Conservation (phyloP, 2,888 invertebrate species). For the Chloroclystis v-ata region DNA sequence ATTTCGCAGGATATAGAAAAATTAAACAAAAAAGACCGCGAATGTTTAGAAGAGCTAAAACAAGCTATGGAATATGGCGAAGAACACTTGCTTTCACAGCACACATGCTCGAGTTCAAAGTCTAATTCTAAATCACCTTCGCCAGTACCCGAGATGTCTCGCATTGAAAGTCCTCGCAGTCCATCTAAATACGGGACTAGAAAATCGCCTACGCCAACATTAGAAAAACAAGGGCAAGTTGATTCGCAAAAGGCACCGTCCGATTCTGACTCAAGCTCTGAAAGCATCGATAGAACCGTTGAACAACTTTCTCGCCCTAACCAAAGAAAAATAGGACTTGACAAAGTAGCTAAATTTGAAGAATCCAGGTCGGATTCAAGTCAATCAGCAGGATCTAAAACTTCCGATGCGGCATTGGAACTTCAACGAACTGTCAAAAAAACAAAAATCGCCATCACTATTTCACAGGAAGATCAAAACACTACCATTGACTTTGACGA, state of each 20-base stretch:
- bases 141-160: constrained; percentile 58
- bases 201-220: constrained; percentile 78
- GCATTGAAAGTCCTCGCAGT: constrained; percentile 69
- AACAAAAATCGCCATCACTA: constrained; percentile 74
- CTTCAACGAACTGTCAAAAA: constrained; percentile 71
- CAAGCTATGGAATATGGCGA: constrained; percentile 77
- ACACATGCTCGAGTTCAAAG: constrained; percentile 67
- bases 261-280: constrained; percentile 79
- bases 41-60: constrained; percentile 79
- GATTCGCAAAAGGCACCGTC: constrained; percentile 76
- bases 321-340: constrained; percentile 63
- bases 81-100: constrained; percentile 66
- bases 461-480: constrained; percentile 75
- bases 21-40: constrained; percentile 81
- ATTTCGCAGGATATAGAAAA: constrained; percentile 85
- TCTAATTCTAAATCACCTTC: constrained; percentile 68
- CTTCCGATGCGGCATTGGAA: constrained; percentile 67
- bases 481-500: constrained; percentile 75
- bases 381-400: constrained; percentile 75
- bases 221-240: constrained; percentile 80
- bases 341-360: constrained; percentile 70
- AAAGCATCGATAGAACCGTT: constrained; percentile 72
- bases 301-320: constrained; percentile 68
- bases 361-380: constrained; percentile 76
- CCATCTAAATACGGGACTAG: constrained; percentile 60